Evolutionary conservation across 1,140 invertebrate genomes (phyloP), one percentile per base, ranked within the genome.

Genomic region (Drosophila melanogaster): DNA sequence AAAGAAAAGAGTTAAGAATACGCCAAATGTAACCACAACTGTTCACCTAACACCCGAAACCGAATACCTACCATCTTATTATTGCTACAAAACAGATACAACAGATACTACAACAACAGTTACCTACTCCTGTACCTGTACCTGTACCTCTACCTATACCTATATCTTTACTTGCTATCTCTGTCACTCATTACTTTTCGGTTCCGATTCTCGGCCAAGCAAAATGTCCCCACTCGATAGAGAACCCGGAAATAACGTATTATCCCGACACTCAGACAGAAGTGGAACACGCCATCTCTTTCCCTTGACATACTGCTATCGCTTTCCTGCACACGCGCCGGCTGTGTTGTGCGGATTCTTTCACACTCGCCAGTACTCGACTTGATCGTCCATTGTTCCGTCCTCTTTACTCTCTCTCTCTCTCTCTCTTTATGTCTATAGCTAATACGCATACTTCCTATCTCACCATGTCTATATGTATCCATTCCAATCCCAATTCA

Each of bases 131-230:
- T 69, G 7, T 57, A 54, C 38, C 53, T 73, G 24, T 57, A 61
- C 44, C 67, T 75, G n/a, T 57, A 43, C 58, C 64, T 70, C 35
- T 43, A 57, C 38, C 69, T 76, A 7, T 55, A 44, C 40, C 75
- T 79, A 40, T 57, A 44, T 41, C 55, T 60, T 58, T 61, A 85
- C 72, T 77, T 81, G 64, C 81, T 83, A 65, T 81, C 79, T 83
- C 84, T 84, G 44, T 80, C 77, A 60, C 65, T 78, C 79, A 87
- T 89, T 79, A 73, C 51, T 64, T 87, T 87, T 87, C 72, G 76
- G 57, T 83, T 83, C 53, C 76, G 60, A 76, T 55, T 49, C 66
- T 59, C 71, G 49, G 53, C 47, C 53, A 67, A 57, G 30, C 37
- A 19, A 53, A 38, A 49, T 24, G 3, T 4, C 22, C 7, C 47